Conservation (phyloP, 2,113 vertebrate species). For the Elanoides forficatus region DNA sequence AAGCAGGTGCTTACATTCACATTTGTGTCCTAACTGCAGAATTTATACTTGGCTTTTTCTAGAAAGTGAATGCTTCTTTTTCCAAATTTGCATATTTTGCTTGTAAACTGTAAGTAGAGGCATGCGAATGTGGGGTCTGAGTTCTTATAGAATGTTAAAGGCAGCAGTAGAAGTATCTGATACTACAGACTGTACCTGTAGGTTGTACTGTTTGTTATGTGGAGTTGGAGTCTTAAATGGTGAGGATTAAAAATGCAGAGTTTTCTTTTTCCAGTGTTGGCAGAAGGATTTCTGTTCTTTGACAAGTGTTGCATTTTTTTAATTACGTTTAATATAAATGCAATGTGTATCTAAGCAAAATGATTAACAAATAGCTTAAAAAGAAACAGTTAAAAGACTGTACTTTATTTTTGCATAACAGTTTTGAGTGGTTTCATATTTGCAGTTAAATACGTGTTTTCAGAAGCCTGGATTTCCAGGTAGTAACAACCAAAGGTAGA, state of each 20-base stretch:
- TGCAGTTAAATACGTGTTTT: not conserved
- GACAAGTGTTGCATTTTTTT: not conserved
- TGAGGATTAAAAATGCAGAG: not conserved
- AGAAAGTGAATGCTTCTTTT: not conserved
- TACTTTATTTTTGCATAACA: not conserved
- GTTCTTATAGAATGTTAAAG: not conserved
- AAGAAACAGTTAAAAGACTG: not conserved
- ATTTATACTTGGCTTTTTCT: not conserved
- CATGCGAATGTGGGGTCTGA: not conserved
- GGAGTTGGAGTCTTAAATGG: not conserved
- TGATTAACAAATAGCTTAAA: not conserved
- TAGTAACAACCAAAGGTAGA: not conserved
- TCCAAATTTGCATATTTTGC: not conserved
- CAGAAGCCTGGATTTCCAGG: not conserved
- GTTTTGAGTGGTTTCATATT: conserved; percentile 6
- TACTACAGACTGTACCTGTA: not conserved
- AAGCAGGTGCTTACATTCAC: not conserved
- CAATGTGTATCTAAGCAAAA: not conserved
- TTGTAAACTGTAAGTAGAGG: not conserved
- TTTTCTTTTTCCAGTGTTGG: not conserved
- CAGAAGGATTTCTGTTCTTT: not conserved
- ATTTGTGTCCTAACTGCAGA: not conserved
- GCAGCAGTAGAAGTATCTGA: not conserved
- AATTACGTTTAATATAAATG: not conserved
- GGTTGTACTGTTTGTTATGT: not conserved